Evolutionary conservation across 2,113 vertebrate species (phyloP).

Genomic region (Charadrius vociferus): DNA sequence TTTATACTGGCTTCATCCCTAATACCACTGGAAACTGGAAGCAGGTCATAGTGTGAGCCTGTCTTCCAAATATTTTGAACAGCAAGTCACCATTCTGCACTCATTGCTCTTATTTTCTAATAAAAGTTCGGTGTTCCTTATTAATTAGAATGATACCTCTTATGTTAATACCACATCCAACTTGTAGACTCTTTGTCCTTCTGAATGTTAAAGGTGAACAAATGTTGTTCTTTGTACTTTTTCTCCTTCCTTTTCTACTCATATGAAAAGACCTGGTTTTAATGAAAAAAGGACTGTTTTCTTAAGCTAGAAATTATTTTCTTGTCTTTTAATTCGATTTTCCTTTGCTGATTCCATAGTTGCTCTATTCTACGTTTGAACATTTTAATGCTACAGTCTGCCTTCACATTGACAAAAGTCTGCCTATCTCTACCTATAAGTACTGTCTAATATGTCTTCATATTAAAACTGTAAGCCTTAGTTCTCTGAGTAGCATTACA

Average conservation of each 20-base stretch:
- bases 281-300: rapidly evolving
- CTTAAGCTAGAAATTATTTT: neutral
- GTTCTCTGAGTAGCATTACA: neutral
- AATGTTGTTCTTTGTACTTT: neutral
- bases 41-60: conserved; percentile 49
- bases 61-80: conserved; percentile 72
- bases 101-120: conserved; percentile 3
- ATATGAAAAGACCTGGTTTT: neutral
- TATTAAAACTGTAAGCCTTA: neutral
- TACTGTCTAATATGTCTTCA: neutral
- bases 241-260: conserved; percentile 6
- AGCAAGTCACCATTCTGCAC: conserved; percentile 53
- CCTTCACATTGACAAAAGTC: neutral
- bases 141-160: conserved; percentile 5
- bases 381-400: neutral
- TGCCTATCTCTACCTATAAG: neutral
- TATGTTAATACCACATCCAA: neutral
- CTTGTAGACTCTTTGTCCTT: neutral
- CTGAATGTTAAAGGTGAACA: neutral
- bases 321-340: neutral
- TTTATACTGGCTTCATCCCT: conserved; percentile 80
- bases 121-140: conserved; percentile 1
- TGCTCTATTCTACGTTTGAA: neutral
- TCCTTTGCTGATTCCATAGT: neutral
- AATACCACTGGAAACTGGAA: conserved; percentile 85